Percentiles rank a stretch among this genome's conserved stretches.
These are phyloP conservation scores for Oscheius sp. DNA, from an alignment of 2,888 invertebrate genomes.

Conservation along the genomic window DNA sequence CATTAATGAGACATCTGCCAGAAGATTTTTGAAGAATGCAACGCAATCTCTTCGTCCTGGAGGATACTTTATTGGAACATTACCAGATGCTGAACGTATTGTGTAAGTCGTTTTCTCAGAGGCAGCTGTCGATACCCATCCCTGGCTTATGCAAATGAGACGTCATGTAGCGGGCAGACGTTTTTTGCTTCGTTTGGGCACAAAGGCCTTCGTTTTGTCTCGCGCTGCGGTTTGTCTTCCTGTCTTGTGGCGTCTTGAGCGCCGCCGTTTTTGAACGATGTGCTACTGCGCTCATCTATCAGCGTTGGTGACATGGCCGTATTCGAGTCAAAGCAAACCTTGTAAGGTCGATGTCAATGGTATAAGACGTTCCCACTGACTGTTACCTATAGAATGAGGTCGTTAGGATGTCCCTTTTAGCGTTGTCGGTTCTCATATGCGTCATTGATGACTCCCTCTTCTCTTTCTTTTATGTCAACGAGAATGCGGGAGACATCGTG, in stretches of 20 bases:
- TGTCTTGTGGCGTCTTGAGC: background rate
- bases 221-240: background rate
- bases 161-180: slow-evolving; percentile 20
- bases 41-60: slow-evolving; percentile 87
- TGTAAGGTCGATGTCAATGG: background rate
- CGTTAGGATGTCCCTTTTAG: slow-evolving; percentile 5
- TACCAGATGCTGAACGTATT: slow-evolving; percentile 91
- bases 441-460: slow-evolving; percentile 6
- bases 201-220: slow-evolving; percentile 4
- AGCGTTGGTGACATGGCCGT: slow-evolving; percentile 23
- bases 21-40: slow-evolving; percentile 80
- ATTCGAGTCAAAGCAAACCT: slow-evolving; percentile 18
- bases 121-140: background rate
- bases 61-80: slow-evolving; percentile 95
- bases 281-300: slow-evolving; percentile 21
- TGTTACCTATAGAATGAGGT: background rate
- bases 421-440: slow-evolving; percentile 13
- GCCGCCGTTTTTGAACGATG: slow-evolving; percentile 29
- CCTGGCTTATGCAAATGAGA: slow-evolving; percentile 13
- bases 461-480: background rate
- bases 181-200: background rate
- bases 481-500: slow-evolving; percentile 13
- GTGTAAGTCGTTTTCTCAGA: slow-evolving; percentile 74
- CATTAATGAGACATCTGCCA: slow-evolving; percentile 78
- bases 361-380: background rate